Base-by-base conservation (phyloP, 2,113 vertebrate genomes). In the Eubucco bourcierii region DNA sequence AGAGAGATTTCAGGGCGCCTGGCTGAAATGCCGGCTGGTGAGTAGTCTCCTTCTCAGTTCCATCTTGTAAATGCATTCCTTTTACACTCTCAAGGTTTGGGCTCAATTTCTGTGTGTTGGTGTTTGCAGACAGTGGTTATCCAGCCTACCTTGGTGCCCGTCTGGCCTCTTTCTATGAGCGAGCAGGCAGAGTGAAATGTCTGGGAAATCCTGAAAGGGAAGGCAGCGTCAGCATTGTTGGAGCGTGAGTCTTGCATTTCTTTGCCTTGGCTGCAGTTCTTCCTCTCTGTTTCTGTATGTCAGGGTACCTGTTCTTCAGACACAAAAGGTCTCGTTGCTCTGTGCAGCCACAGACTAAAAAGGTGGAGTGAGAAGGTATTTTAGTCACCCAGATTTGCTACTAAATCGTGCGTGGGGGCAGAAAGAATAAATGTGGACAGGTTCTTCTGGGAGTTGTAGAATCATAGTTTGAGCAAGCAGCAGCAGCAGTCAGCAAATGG, bases 11-110 rank as follows among this genome's bases (percentile, higher is more conserved):
- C 99, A 8, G 99, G 99, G 25, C 98, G 99, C 94, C 95, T 99
- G 96, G 99, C 99, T 86, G 99, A 99, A 97, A 99, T 99, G 99
- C 99, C 99, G 93, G 99, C 99, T 95, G 99, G 99, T 99, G 91
- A 96, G 97, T 93, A 37, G 71, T 8, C 21, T 60, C 68, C 67
- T 87, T 34, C 34, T 84, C 50, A 31, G 4, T 10, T 16, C 33
- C 5, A 5, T 12, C 39, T 53, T 47, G 12, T 17, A 20, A 64
- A 27, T 4, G 20, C n/a, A 31, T 53, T 46, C 60, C 60, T 47
- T 47, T 76, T 52, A 24, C n/a, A 52, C 28, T 13, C 12, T 6
- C 1, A 53, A 76, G 58, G 47, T 55, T 60, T 66, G 81, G 81
- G 31, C 58, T 44, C 19, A 9, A 3, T 46, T 60, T 58, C 44